These are phyloP conservation scores for Carassius carassius DNA, from an alignment of 2,113 vertebrate genomes.

Conservation along the genomic window DNA sequence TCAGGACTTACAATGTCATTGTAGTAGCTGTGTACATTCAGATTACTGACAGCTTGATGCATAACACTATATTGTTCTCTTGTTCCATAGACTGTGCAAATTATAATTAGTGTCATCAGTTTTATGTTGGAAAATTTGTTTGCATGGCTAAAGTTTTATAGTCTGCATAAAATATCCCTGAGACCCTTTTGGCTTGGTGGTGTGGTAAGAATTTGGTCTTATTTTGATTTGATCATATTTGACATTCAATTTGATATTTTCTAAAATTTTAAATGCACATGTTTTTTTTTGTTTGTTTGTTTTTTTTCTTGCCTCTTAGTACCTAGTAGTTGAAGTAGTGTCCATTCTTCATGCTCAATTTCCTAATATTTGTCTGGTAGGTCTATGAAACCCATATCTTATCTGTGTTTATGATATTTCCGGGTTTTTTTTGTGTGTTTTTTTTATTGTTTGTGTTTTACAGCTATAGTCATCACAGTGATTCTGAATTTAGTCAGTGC, in stretches of 20 bases:
- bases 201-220: slow-evolving; percentile 59
- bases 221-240: background rate
- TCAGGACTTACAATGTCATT: too few species aligned
- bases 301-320: too few species aligned
- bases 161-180: accelerated
- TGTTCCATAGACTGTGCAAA: slow-evolving; percentile 70
- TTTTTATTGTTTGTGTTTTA: background rate
- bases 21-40: too few species aligned
- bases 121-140: background rate
- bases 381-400: too few species aligned
- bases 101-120: slow-evolving; percentile 26
- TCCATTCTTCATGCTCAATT: slow-evolving; percentile 66
- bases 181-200: slow-evolving; percentile 60
- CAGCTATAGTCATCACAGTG: too few species aligned
- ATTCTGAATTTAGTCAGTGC: too few species aligned
- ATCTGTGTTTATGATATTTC: background rate
- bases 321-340: slow-evolving; percentile 46
- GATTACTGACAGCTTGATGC: too few species aligned
- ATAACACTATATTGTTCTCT: background rate
- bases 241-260: too few species aligned
- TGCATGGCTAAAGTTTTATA: background rate
- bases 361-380: slow-evolving; percentile 59
- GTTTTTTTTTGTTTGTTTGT: background rate
- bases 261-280: background rate
- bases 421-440: background rate